Conservation (phyloP, 1,140 invertebrate genomes). For the Sinella curviseta region DNA sequence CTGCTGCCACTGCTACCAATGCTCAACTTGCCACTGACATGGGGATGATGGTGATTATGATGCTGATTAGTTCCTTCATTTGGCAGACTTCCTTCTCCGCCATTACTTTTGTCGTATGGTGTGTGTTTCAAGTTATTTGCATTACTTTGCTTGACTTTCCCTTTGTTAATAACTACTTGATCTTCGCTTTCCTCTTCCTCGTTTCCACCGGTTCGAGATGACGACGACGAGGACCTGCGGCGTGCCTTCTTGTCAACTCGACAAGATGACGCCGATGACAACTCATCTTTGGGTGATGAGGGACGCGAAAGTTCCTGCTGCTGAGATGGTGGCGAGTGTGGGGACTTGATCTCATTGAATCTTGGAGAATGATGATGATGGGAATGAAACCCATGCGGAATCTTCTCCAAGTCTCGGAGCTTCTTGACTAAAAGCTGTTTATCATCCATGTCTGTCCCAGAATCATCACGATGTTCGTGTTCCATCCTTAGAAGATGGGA, state of each 20-base stretch:
- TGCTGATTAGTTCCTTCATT: not conserved
- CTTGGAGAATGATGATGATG: not conserved
- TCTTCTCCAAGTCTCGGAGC: not conserved
- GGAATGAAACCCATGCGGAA: not conserved
- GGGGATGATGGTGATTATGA: not conserved
- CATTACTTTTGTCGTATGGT: not conserved
- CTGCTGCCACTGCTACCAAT: not conserved
- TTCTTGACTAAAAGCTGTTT: not conserved
- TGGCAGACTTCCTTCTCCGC: not conserved
- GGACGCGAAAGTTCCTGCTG: slow-evolving; percentile 8
- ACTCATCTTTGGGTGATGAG: not conserved
- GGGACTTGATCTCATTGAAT: slow-evolving; percentile 16
- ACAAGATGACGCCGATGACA: not conserved
- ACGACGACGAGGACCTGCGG: not conserved
- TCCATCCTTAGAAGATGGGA: not conserved
- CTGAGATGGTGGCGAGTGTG: slow-evolving; percentile 22
- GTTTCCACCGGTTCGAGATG: not conserved
- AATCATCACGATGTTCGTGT: not conserved
- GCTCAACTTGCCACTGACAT: not conserved
- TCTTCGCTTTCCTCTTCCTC: not conserved
- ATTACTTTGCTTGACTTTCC: not conserved
- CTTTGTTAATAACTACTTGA: not conserved
- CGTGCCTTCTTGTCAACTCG: not conserved
- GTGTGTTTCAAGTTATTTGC: not conserved
- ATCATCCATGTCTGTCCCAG: not conserved